Percentiles rank a stretch among this genome's conserved stretches.
Evolutionary conservation across 2,888 invertebrate species (phyloP).

Genomic region (Helobdella robusta): DNA sequence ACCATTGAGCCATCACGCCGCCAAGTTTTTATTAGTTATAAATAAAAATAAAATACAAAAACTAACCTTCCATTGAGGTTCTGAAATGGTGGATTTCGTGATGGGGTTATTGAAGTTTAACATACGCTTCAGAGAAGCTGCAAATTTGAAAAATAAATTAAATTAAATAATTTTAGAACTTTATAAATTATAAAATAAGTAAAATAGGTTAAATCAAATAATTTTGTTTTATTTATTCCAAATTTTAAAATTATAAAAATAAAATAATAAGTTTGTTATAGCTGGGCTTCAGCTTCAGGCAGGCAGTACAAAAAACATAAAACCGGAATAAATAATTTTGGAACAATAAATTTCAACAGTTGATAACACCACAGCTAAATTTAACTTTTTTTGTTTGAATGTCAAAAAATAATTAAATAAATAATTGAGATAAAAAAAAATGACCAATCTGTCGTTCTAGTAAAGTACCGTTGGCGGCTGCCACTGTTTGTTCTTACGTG

Average conservation of each 20-base stretch:
- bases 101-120: conserved; percentile 77
- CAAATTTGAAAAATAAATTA: too few relatives aligned
- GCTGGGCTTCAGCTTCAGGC: too few relatives aligned
- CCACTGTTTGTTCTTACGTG: conserved; percentile 25
- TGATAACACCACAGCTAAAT: too few relatives aligned
- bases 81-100: conserved; percentile 65
- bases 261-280: not conserved
- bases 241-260: not conserved
- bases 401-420: too few relatives aligned
- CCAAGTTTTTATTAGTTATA: conserved; percentile 4
- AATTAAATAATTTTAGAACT: too few relatives aligned
- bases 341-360: too few relatives aligned
- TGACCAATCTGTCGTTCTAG: conserved; percentile 18
- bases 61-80: conserved; percentile 73
- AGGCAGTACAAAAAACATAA: too few relatives aligned
- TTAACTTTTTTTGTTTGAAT: too few relatives aligned
- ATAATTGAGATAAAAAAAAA: not conserved
- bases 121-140: conserved; percentile 84
- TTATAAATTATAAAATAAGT: too few relatives aligned
- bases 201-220: too few relatives aligned
- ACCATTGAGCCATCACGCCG: too few relatives aligned
- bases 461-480: conserved; percentile 14
- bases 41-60: conserved; percentile 6
- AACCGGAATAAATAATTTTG: too few relatives aligned
- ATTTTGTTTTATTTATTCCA: not conserved